Evolutionary conservation across 2,113 vertebrate genomes (phyloP), one percentile per base, ranked within the genome.

Genomic region (Trichechus manatus): DNA sequence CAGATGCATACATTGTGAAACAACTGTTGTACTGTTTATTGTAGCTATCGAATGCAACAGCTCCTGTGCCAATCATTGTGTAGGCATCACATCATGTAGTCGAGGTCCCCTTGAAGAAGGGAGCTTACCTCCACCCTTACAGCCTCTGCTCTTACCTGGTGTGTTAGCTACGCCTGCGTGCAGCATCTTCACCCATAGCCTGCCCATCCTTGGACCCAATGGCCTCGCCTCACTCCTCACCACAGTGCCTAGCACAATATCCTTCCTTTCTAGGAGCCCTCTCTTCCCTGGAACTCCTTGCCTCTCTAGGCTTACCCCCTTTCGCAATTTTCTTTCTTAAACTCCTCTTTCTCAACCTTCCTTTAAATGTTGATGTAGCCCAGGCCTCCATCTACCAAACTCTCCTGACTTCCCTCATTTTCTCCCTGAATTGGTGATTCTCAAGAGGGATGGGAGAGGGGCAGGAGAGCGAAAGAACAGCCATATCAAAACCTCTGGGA

Each of bases 1-100:
- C 78, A 83, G 72, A 59, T 78, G n/a, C 6, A 15, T 61, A 31
- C 25, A 22, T 72, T 80, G 86, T 95, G 91, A 91, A 86, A 77
- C 42, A 72, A 90, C 82, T 59, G 9, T 20, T 86, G 31, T 14
- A 36, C 23, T 39, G 20, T 39, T 39, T 74, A 23, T 39, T 23
- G 20, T 74, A 74, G 72, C 20, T 74, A 23, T 39, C 23, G 22
- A 39, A 39, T 39, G 72, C 36, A 23, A 74, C 9, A 9, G 22
- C 72, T 74, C 36, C 72, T 39, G 72, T 39, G 36, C 36, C 20
- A 39, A 25, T 74, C 72, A 74, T 3, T 23, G 8, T 39, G 79
- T 88, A 39, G 59, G 68, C 42, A 31, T 81, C 72, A 72, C 70
- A 9, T 79, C 22, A 7, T 11, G 31, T 23, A 63, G 64, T 9